Conservation (phyloP, 2,113 vertebrate genomes). For the Tragelaphus buxtoni region DNA sequence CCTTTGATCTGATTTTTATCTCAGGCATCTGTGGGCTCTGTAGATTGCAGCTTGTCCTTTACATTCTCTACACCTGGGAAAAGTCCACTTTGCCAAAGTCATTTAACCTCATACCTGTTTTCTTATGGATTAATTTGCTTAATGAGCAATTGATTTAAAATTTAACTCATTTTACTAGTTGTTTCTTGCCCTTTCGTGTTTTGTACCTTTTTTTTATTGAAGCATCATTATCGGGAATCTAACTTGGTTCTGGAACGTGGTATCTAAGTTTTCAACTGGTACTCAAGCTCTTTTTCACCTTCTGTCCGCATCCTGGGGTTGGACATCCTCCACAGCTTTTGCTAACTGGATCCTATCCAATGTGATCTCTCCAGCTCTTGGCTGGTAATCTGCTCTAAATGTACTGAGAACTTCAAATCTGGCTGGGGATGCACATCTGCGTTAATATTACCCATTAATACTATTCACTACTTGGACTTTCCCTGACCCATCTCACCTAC, state of each 20-base stretch:
- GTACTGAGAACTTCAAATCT: background rate
- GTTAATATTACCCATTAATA: background rate
- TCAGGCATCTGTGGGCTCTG: background rate
- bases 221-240: background rate
- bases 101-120: slow-evolving; percentile 47
- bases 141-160: slow-evolving; percentile 44
- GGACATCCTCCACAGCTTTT: background rate
- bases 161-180: background rate
- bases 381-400: background rate
- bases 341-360: background rate
- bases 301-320: background rate
- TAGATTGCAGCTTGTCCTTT: background rate
- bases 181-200: background rate
- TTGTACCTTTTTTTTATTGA: background rate
- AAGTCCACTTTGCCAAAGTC: slow-evolving; percentile 22
- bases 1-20: background rate
- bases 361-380: background rate
- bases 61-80: background rate
- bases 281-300: background rate
- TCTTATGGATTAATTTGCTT: background rate
- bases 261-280: background rate
- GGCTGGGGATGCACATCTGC: background rate
- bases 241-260: background rate
- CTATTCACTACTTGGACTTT: background rate
- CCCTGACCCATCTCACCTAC: background rate